Conservation (phyloP, 2,797 vertebrate genomes). For the Euphonia xanthogaster region DNA sequence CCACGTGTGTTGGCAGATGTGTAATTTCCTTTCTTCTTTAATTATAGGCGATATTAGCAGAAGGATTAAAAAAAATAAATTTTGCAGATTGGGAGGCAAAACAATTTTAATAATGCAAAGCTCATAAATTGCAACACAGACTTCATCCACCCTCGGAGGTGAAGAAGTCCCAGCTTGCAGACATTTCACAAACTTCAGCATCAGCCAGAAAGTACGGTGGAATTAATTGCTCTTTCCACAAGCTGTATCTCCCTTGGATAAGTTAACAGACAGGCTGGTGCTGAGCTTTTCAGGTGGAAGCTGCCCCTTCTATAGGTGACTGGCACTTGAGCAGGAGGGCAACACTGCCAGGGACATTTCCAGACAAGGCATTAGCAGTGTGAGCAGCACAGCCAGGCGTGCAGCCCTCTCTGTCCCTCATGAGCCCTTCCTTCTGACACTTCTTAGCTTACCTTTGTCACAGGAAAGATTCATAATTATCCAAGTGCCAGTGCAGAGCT, state of each 20-base stretch:
- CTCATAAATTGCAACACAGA: neutral
- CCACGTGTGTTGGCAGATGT: rapidly evolving
- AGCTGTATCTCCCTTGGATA: neutral
- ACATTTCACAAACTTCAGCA: neutral
- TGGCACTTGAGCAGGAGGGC: neutral
- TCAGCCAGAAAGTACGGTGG: neutral
- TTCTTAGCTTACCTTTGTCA: neutral
- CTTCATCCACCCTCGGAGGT: neutral
- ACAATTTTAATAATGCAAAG: neutral
- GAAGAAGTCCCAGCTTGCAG: neutral
- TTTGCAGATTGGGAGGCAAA: neutral
- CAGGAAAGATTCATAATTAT: neutral
- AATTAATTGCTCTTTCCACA: neutral
- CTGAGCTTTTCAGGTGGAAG: neutral
- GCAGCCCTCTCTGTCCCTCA: neutral
- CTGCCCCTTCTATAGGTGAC: neutral
- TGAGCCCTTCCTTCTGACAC: neutral
- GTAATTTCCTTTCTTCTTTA: neutral
- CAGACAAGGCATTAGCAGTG: neutral
- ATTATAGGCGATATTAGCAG: neutral
- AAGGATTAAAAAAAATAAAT: neutral
- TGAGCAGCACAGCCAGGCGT: neutral
- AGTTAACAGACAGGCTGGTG: neutral
- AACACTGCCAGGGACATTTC: neutral
- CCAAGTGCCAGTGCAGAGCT: neutral